phyloP scores from a whole-genome alignment of 2,113 vertebrate species.

The Carassius gibelio region DNA sequence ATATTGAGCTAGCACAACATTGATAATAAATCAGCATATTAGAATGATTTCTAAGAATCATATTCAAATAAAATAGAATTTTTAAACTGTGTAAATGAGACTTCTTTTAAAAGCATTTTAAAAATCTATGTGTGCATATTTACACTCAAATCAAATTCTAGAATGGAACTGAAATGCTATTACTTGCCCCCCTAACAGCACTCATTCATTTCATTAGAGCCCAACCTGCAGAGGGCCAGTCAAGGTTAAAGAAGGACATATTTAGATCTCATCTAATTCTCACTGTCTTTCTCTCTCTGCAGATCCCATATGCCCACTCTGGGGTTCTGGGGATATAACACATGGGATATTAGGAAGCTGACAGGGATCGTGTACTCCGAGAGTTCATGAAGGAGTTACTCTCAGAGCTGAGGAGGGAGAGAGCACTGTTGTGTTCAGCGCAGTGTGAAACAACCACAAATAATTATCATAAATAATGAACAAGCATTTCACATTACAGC shows the following conservation, averaged over 20 bases:
- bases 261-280: constrained; percentile 15
- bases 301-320: constrained; percentile 47
- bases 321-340: constrained; percentile 14
- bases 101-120: background rate
- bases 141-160: background rate
- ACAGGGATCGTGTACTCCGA: constrained; percentile 32
- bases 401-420: constrained; percentile 35
- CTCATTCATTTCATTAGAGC: background rate
- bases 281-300: constrained; percentile 20
- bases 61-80: background rate
- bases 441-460: constrained; percentile 26
- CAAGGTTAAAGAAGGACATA: background rate
- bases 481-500: background rate
- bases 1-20: background rate
- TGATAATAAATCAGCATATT: background rate
- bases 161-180: background rate
- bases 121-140: background rate
- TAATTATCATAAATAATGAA: constrained; percentile 15
- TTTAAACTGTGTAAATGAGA: background rate
- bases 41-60: background rate
- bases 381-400: constrained; percentile 53
- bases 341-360: constrained; percentile 51
- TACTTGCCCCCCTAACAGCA: constrained; percentile 4
- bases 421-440: background rate
- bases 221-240: constrained; percentile 2